Percentiles rank a stretch among this genome's conserved stretches.
These are phyloP conservation scores for Coregonus suidteri DNA, from an alignment of 2,797 vertebrate species.

Conservation along the genomic window DNA sequence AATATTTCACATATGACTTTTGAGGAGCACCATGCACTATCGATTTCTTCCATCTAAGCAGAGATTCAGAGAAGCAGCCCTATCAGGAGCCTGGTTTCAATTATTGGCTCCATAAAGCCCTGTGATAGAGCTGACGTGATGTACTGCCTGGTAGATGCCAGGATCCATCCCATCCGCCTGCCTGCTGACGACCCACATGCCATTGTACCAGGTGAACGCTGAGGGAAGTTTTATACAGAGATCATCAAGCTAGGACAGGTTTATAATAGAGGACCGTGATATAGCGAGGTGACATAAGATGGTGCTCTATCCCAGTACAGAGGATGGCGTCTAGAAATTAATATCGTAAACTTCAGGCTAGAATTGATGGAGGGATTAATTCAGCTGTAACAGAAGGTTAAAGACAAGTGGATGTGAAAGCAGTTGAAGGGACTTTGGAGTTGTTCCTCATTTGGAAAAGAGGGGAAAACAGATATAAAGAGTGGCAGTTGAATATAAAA, in stretches of 20 bases:
- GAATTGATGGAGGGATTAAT: constrained; percentile 14
- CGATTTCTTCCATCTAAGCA: constrained; percentile 52
- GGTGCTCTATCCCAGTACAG: neutral
- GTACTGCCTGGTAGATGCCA: constrained; percentile 44
- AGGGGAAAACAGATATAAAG: neutral
- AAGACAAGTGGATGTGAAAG: neutral
- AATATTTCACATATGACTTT: constrained; percentile 64
- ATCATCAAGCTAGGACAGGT: neutral
- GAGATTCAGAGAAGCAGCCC: neutral
- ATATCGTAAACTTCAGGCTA: constrained; percentile 8
- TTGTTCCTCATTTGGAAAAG: neutral
- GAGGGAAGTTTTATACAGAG: neutral
- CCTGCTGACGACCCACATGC: constrained; percentile 36
- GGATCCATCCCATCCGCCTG: constrained; percentile 23
- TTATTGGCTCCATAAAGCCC: constrained; percentile 51
- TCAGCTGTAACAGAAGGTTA: constrained; percentile 5
- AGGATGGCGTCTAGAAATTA: neutral
- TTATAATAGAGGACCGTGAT: neutral
- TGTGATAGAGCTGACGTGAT: constrained; percentile 47
- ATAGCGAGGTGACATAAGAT: neutral
- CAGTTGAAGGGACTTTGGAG: neutral
- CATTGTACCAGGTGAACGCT: neutral
- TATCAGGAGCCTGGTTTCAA: constrained; percentile 57
- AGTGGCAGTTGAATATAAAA: neutral
- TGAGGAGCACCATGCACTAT: constrained; percentile 34